phyloP scores from a whole-genome alignment of 2,888 invertebrate species.

The Syritta pipiens region DNA sequence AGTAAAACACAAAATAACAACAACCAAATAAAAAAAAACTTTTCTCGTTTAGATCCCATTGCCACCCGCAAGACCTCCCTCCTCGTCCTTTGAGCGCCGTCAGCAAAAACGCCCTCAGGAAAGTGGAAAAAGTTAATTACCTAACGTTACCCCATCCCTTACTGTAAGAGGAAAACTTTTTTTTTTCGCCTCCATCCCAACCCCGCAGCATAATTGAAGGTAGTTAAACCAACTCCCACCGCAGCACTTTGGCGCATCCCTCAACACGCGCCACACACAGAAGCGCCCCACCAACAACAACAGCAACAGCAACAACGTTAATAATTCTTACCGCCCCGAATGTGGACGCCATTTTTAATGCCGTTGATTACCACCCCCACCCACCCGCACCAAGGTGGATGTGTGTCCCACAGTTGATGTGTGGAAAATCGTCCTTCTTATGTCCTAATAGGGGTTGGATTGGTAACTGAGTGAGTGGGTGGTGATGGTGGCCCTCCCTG shows the following conservation, averaged over 20 bases:
- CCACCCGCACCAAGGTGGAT: slow-evolving; percentile 42
- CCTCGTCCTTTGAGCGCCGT: too few species aligned
- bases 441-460: slow-evolving; percentile 68
- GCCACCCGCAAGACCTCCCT: too few species aligned
- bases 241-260: slow-evolving; percentile 25
- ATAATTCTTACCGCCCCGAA: slow-evolving; percentile 61
- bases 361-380: slow-evolving; percentile 53
- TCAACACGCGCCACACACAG: slow-evolving; percentile 14
- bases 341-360: slow-evolving; percentile 68
- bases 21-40: neutral
- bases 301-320: slow-evolving; percentile 7
- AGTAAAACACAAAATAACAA: too few species aligned
- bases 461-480: slow-evolving; percentile 59
- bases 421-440: slow-evolving; percentile 69
- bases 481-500: slow-evolving; percentile 42
- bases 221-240: slow-evolving; percentile 53
- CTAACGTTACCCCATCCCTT: slow-evolving; percentile 2
- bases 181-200: neutral
- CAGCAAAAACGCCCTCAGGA: neutral
- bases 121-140: slow-evolving; percentile 25
- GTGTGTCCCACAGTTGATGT: slow-evolving; percentile 64
- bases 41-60: neutral
- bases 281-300: slow-evolving; percentile 38
- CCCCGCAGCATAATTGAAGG: slow-evolving; percentile 42
- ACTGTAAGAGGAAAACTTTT: neutral